Conservation (phyloP, 2,888 invertebrate species). For the Ennomos quercinarius region DNA sequence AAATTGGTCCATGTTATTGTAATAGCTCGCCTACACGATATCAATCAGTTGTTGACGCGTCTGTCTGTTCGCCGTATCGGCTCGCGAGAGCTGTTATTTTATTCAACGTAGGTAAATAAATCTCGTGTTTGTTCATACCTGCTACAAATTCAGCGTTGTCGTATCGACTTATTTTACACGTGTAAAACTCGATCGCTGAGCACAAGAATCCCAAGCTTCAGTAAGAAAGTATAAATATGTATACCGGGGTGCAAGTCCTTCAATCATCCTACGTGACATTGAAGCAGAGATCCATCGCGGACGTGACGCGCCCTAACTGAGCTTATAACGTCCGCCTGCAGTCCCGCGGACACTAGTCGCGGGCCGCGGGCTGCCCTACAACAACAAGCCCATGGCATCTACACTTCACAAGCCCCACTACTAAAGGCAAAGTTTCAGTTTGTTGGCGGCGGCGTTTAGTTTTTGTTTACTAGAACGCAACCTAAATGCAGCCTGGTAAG, state of each 20-base stretch:
- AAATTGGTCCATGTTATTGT: slow-evolving; percentile 29
- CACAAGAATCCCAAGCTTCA: too few relatives aligned
- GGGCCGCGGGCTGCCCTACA: too few relatives aligned
- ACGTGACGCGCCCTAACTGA: slow-evolving; percentile 37
- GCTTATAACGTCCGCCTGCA: slow-evolving; percentile 27
- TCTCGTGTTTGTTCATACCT: slow-evolving; percentile 1
- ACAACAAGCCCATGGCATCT: background rate
- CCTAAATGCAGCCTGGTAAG: slow-evolving; percentile 3
- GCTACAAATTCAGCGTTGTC: slow-evolving; percentile 6
- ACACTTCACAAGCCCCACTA: slow-evolving; percentile 1
- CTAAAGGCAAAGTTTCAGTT: slow-evolving; percentile 2
- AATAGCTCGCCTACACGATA: slow-evolving; percentile 25
- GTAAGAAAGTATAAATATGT: too few relatives aligned
- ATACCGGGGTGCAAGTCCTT: background rate
- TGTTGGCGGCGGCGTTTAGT: background rate
- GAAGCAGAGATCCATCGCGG: slow-evolving; percentile 27
- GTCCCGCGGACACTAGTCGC: background rate
- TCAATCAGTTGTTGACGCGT: slow-evolving; percentile 29
- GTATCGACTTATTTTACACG: slow-evolving; percentile 6
- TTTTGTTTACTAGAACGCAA: background rate
- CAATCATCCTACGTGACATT: slow-evolving; percentile 27
- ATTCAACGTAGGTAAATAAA: background rate
- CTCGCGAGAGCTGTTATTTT: slow-evolving; percentile 1
- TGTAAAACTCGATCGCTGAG: too few relatives aligned
- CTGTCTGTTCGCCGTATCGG: background rate